Evolutionary conservation across 2,888 invertebrate genomes (phyloP).

Genomic region (Apoda limacodes): DNA sequence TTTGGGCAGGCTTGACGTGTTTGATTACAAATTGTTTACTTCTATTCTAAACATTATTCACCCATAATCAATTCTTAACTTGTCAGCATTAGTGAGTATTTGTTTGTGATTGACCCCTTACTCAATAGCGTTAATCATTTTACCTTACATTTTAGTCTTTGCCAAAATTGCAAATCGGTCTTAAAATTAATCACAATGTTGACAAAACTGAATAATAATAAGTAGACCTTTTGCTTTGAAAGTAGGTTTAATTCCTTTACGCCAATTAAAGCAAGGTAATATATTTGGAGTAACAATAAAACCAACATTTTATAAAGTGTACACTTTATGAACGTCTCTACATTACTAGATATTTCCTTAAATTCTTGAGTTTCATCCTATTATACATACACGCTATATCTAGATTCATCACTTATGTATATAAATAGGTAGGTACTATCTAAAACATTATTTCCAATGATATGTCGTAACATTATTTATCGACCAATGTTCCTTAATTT

Average conservation of each 20-base stretch:
- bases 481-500: slow-evolving; percentile 52
- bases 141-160: neutral
- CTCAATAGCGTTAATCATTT: too few species aligned
- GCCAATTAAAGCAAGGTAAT: too few species aligned
- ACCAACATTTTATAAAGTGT: slow-evolving; percentile 35
- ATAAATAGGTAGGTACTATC: slow-evolving; percentile 65
- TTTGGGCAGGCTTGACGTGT: too few species aligned
- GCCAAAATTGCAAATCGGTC: neutral
- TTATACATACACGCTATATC: slow-evolving; percentile 39
- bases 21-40: too few species aligned
- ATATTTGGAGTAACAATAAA: slow-evolving; percentile 28
- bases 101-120: too few species aligned
- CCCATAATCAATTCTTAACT: too few species aligned
- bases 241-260: too few species aligned
- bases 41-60: too few species aligned
- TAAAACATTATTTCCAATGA: slow-evolving; percentile 51
- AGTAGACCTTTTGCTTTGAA: too few species aligned
- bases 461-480: slow-evolving; percentile 50
- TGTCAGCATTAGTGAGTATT: too few species aligned
- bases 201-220: too few species aligned
- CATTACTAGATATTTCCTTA: slow-evolving; percentile 52
- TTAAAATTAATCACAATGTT: neutral
- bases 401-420: slow-evolving; percentile 61
- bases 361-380: slow-evolving; percentile 65
- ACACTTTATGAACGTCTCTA: slow-evolving; percentile 59